Evolutionary conservation across 2,888 invertebrate species (phyloP).

Genomic region (Archaeoteleia sp.): DNA sequence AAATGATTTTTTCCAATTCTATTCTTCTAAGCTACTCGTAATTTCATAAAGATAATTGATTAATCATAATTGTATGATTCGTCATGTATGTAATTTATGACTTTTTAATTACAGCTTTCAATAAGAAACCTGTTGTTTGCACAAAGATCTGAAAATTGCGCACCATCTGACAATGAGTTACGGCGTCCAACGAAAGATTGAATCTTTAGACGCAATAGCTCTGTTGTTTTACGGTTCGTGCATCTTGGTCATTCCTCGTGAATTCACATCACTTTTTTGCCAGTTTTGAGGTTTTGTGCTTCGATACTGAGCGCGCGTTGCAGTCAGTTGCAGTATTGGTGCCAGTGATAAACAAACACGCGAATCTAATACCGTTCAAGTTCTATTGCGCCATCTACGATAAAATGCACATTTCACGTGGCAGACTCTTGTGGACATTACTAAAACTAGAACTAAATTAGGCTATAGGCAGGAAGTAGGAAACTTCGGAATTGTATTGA

Average conservation of each 20-base stretch:
- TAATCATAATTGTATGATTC: no score
- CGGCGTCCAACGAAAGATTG: conserved; percentile 38
- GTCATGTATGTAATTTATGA: no score
- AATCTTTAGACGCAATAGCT: conserved; percentile 44
- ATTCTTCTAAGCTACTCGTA: no score
- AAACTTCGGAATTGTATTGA: conserved; percentile 57
- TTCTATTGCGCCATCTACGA: conserved; percentile 19
- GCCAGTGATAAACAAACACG: no score
- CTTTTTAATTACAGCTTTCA: no score
- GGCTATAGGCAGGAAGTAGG: conserved; percentile 60
- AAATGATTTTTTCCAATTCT: no score
- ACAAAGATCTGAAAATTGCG: no score
- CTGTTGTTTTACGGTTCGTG: conserved; percentile 50
- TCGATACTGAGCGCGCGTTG: conserved; percentile 29
- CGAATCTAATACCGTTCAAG: conserved; percentile 15
- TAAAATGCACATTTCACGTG: conserved; percentile 8
- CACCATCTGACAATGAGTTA: conserved; percentile 32
- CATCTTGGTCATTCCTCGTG: no score
- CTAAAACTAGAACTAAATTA: conserved; percentile 56
- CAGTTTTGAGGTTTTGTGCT: conserved; percentile 21
- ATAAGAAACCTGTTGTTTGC: no score
- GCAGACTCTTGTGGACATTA: conserved; percentile 27
- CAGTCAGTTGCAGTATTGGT: no score
- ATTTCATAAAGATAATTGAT: no score
- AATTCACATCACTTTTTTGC: conserved; percentile 34